phyloP scores from a whole-genome alignment of 2,797 vertebrate genomes.

The Ptychobarbus kaznakovi region DNA sequence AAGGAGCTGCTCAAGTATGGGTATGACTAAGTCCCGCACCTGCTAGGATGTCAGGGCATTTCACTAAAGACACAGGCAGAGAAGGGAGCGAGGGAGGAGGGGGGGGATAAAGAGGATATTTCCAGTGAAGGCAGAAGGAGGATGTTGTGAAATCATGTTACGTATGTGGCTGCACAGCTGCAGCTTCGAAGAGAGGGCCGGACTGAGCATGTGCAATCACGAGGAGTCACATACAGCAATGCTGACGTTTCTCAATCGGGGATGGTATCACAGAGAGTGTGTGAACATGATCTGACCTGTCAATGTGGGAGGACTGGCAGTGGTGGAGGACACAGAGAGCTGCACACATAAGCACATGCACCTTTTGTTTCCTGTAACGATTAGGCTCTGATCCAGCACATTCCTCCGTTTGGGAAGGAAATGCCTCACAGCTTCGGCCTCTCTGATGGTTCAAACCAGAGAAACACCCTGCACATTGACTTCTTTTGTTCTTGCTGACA shows the following conservation, averaged over 20 bases:
- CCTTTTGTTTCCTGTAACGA: constrained; percentile 46
- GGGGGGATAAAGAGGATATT: constrained; percentile 62
- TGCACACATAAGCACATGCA: constrained; percentile 34
- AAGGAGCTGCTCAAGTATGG: constrained; percentile 33
- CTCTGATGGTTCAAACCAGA: constrained; percentile 39
- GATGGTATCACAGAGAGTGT: constrained; percentile 1
- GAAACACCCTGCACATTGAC: constrained; percentile 40
- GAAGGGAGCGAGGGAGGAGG: constrained; percentile 31
- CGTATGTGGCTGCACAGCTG: constrained; percentile 79
- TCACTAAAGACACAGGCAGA: constrained; percentile 57
- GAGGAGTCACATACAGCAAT: constrained; percentile 9
- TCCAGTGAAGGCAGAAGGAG: constrained; percentile 72
- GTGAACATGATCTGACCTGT: constrained; percentile 27
- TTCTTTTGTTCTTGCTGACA: constrained; percentile 41
- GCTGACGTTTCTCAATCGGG: neutral
- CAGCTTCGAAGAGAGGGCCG: constrained; percentile 36
- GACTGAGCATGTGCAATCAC: constrained; percentile 51
- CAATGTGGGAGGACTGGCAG: constrained; percentile 14
- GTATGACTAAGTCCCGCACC: constrained; percentile 64
- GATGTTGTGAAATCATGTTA: constrained; percentile 80
- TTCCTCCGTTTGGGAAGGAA: constrained; percentile 39
- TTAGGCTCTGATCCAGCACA: constrained; percentile 52
- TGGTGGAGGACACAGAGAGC: neutral
- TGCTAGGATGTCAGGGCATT: constrained; percentile 59
- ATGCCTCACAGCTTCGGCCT: constrained; percentile 46